Base-by-base conservation (phyloP, 2,797 vertebrate genomes). In the Naso thynnoides region DNA sequence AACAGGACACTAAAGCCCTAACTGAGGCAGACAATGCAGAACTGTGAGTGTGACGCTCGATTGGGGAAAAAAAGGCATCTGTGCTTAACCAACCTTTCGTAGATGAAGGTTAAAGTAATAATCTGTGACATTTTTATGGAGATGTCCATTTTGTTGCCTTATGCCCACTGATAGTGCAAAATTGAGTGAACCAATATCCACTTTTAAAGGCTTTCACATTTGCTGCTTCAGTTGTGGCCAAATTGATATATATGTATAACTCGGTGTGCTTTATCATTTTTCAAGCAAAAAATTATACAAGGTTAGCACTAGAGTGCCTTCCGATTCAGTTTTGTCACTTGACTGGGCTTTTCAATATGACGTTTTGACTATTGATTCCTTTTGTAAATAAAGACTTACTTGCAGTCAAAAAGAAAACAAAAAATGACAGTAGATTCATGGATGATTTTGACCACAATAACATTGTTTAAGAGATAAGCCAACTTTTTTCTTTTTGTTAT, bases 1-100 rank as follows among this genome's bases (percentile, higher is more conserved):
- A 75, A 66, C 11, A 50, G 62, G 45, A 57, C 70, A 36, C 21
- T 53, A 11, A 63, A 49, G 66, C 45, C 65, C 45, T 62, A 54
- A 55, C 47, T 38, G 73, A 69, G 70, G 42, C 38, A 5, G 19
- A 62, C 55, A 66, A 14, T 21, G 49, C 63, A 67, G 66, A 79
- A 21, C 54, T 66, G 4, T 47, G 26, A 62, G 47, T 33, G 31
- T 27, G 13, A 72, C 29, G 53, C 60, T 47, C 2, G 24, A 50
- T 41, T 27, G 4, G 31, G 9, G 3, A 52, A 54, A 47, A 50
- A 74, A 58, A 53, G 13, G 38, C 44, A 61, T 42, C 26, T 36
- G 57, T 36, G 64, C 64, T 52, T 59, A 63, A 61, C 71, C 66
- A 72, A 53, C 47, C 62, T 41, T 56, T 53, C 18, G 18, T 5